Evolutionary conservation across 2,797 vertebrate genomes (phyloP).

Genomic region (Enteromius radiatus): DNA sequence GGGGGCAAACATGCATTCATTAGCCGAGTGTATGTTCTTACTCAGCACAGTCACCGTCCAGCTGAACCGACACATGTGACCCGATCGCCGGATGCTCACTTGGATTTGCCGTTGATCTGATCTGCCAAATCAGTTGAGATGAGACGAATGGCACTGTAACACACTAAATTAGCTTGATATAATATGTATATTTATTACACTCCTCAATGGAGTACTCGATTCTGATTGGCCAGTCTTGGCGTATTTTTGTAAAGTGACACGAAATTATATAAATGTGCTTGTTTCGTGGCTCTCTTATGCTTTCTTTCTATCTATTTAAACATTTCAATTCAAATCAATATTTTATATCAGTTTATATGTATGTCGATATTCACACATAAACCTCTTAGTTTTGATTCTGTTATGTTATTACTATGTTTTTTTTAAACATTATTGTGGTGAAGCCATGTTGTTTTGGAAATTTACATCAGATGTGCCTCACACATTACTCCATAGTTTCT

Average conservation of each 20-base stretch:
- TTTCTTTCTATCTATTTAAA: too few relatives aligned
- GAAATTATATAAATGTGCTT: background rate
- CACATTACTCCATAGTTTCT: background rate
- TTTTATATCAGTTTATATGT: background rate
- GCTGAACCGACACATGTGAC: slow-evolving; percentile 41
- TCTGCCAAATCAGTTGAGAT: slow-evolving; percentile 13
- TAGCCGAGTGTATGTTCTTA: slow-evolving; percentile 53
- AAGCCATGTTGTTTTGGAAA: background rate
- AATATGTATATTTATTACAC: background rate
- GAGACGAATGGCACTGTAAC: background rate
- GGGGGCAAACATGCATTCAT: slow-evolving; percentile 52
- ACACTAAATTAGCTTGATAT: background rate
- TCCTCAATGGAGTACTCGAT: background rate
- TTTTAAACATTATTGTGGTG: background rate
- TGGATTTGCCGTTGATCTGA: slow-evolving; percentile 16
- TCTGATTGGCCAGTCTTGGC: slow-evolving; percentile 2
- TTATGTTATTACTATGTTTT: background rate
- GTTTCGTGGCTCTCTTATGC: too few relatives aligned
- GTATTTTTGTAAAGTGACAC: background rate
- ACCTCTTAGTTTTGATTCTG: background rate
- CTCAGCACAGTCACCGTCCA: slow-evolving; percentile 35
- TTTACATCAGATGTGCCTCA: background rate
- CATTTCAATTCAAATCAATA: background rate
- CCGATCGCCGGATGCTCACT: slow-evolving; percentile 38
- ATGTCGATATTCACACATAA: background rate